These are phyloP conservation scores for Macrophya annulata DNA, from an alignment of 2,888 invertebrate species.

Conservation along the genomic window DNA sequence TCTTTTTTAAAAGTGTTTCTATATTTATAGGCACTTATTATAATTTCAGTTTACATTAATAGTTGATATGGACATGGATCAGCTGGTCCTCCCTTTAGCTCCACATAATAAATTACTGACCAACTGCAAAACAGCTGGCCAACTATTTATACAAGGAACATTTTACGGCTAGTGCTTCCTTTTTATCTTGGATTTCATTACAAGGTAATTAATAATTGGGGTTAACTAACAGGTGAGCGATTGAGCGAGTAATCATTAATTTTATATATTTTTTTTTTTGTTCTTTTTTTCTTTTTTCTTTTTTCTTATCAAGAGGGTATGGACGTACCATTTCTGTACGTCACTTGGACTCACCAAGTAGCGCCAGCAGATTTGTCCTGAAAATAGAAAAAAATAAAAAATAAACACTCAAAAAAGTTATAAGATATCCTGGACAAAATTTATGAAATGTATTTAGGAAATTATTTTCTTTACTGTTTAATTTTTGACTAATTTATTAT, in stretches of 20 bases:
- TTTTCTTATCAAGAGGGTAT: constrained; percentile 17
- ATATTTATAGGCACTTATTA: neutral
- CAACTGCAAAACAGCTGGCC: neutral
- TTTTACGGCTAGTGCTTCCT: constrained; percentile 28
- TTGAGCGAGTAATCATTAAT: constrained; percentile 39
- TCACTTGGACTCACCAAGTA: constrained; percentile 75
- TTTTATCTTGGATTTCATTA: neutral
- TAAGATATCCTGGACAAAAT: neutral
- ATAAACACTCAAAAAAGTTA: constrained; percentile 32
- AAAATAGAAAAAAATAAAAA: constrained; percentile 49
- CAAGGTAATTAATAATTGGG: neutral
- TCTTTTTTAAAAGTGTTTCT: neutral
- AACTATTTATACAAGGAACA: constrained; percentile 1
- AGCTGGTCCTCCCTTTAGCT: constrained; percentile 38
- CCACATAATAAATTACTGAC: constrained; percentile 6
- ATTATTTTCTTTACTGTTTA: no score
- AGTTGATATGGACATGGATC: constrained; percentile 47
- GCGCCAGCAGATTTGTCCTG: constrained; percentile 75
- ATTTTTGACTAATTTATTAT: no score
- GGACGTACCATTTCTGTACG: constrained; percentile 74
- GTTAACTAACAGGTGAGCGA: constrained; percentile 40
- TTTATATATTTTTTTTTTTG: neutral
- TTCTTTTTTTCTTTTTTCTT: neutral
- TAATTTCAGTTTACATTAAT: constrained; percentile 2
- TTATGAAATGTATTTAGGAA: no score